These are phyloP conservation scores for Folsomia candida DNA, from an alignment of 2,888 invertebrate species.

Conservation along the genomic window DNA sequence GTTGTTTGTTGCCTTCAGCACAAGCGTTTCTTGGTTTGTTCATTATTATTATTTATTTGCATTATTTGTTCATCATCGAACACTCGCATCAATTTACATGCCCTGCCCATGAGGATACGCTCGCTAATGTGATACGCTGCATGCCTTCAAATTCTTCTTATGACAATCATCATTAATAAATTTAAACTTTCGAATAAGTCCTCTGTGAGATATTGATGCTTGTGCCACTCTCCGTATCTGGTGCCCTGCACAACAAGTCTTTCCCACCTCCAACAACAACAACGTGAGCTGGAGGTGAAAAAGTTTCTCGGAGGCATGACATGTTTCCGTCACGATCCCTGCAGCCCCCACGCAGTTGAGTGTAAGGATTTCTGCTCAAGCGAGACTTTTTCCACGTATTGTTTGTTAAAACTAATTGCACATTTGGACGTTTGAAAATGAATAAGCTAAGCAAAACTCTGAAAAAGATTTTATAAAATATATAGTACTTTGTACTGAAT, in stretches of 20 bases:
- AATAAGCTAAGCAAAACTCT: too few relatives aligned
- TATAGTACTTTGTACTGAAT: too few relatives aligned
- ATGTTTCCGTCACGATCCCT: slow-evolving; percentile 3
- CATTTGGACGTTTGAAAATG: too few relatives aligned
- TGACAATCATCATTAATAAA: slow-evolving; percentile 38
- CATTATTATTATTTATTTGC: slow-evolving; percentile 15
- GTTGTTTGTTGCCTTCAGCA: too few relatives aligned
- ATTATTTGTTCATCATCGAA: background rate
- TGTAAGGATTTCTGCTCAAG: too few relatives aligned
- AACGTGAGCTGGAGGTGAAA: background rate
- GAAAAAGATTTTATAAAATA: too few relatives aligned
- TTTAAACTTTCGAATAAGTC: slow-evolving; percentile 16
- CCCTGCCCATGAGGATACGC: slow-evolving; percentile 14
- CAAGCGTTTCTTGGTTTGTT: too few relatives aligned
- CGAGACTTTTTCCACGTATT: too few relatives aligned
- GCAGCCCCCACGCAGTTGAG: background rate
- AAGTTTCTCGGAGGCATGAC: background rate
- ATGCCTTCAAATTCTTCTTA: slow-evolving; percentile 20
- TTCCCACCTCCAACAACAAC: background rate
- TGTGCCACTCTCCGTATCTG: too few relatives aligned
- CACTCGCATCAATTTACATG: slow-evolving; percentile 5
- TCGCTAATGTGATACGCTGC: slow-evolving; percentile 14
- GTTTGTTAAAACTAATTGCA: too few relatives aligned
- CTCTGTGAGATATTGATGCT: slow-evolving; percentile 8
- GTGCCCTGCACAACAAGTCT: too few relatives aligned